phyloP scores from a whole-genome alignment of 2,797 vertebrate genomes.

The Acanthis flammea region DNA sequence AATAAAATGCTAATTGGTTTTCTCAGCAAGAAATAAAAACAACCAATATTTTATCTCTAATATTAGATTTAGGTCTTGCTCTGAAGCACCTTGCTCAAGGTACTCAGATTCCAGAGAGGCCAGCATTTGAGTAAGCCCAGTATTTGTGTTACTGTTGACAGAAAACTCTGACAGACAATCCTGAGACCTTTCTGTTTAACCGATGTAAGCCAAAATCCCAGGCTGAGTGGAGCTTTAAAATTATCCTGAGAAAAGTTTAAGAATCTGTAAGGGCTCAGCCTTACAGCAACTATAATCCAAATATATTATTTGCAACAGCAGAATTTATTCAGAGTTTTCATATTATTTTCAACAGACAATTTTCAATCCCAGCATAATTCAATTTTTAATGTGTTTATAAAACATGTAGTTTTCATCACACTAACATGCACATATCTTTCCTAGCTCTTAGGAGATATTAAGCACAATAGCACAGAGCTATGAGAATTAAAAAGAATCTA shows the following conservation, averaged over 20 bases:
- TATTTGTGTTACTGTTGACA: constrained; percentile 42
- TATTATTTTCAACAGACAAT: neutral
- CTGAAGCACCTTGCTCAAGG: constrained; percentile 37
- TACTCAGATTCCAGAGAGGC: constrained; percentile 16
- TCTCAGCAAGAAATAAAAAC: constrained; percentile 50
- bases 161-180: constrained; percentile 46
- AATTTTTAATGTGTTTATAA: neutral
- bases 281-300: constrained; percentile 12
- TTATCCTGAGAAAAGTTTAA: constrained; percentile 42
- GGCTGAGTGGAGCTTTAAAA: constrained; percentile 57
- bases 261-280: constrained; percentile 3
- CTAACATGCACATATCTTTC: neutral
- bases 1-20: constrained; percentile 56
- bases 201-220: constrained; percentile 53
- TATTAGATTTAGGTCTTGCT: constrained; percentile 40
- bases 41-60: constrained; percentile 53
- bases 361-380: neutral
- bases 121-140: constrained; percentile 28
- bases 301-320: neutral
- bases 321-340: constrained; percentile 7
- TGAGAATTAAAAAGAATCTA: neutral
- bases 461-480: neutral
- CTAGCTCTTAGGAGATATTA: neutral
- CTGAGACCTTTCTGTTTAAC: constrained; percentile 54
- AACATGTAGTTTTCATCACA: neutral